phyloP scores from a whole-genome alignment of 2,113 vertebrate genomes.

The Glaucomys volans region DNA sequence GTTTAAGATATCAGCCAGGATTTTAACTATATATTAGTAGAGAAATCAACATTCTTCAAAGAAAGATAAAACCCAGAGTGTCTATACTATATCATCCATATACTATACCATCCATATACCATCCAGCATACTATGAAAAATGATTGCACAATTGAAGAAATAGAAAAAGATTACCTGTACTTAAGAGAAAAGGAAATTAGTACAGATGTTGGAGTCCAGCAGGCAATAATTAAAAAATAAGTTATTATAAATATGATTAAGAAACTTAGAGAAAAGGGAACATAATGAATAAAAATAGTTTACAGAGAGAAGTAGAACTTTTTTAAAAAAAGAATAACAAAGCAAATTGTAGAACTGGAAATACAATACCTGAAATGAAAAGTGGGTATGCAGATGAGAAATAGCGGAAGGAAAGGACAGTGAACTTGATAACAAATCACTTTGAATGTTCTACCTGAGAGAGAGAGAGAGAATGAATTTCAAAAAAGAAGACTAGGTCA shows the following conservation, averaged over 20 bases:
- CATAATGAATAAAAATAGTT: neutral
- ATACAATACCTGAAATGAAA: conserved; percentile 4
- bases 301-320: neutral
- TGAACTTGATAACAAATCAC: neutral
- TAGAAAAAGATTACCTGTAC: neutral
- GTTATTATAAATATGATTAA: neutral
- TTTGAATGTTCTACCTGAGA: neutral
- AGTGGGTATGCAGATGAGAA: neutral
- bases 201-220: neutral
- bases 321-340: neutral
- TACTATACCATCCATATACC: neutral
- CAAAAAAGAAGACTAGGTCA: neutral
- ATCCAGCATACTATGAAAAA: neutral
- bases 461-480: neutral
- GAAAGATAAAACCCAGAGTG: neutral
- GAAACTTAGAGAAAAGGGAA: neutral
- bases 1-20: neutral
- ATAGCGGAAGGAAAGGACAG: neutral
- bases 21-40: neutral
- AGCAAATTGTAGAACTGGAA: neutral
- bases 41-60: neutral
- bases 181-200: neutral
- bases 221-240: neutral
- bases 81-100: neutral
- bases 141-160: neutral